phyloP scores from a whole-genome alignment of 2,113 vertebrate genomes.

The Lophura nycthemera region DNA sequence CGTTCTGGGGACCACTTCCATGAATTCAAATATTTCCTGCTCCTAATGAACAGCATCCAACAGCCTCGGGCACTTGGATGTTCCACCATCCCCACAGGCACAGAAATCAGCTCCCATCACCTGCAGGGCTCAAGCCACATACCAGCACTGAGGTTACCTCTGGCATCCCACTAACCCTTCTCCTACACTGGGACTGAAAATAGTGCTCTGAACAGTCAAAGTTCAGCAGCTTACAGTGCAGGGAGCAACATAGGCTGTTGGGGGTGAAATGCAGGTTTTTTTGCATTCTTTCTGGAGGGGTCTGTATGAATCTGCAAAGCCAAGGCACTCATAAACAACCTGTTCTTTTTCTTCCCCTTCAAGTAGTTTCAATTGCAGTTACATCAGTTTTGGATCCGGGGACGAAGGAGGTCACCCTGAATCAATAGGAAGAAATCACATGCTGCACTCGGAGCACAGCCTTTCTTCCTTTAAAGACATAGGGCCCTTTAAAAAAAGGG shows the following conservation, averaged over 20 bases:
- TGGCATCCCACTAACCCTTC: neutral
- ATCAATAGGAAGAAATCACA: neutral
- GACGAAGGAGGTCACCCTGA: conserved; percentile 34
- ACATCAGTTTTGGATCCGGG: neutral
- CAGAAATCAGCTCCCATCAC: neutral
- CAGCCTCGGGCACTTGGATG: fast-evolving
- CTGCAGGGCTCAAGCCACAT: neutral
- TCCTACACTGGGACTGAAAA: fast-evolving
- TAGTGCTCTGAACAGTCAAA: fast-evolving
- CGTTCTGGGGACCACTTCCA: neutral
- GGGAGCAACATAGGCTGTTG: neutral
- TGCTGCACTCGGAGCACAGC: neutral
- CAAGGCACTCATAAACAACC: neutral
- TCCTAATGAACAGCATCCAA: fast-evolving
- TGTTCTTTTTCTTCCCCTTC: neutral
- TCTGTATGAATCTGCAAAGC: neutral
- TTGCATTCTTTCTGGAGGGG: neutral
- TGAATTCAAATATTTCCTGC: neutral
- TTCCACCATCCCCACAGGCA: fast-evolving
- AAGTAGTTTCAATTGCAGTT: neutral
- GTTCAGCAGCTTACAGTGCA: neutral
- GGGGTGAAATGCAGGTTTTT: neutral
- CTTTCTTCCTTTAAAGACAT: neutral
- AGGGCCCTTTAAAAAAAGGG: fast-evolving
- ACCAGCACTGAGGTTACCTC: fast-evolving